Evolutionary conservation across 2,113 vertebrate species (phyloP).

Genomic region (Chloropsis hardwickii): DNA sequence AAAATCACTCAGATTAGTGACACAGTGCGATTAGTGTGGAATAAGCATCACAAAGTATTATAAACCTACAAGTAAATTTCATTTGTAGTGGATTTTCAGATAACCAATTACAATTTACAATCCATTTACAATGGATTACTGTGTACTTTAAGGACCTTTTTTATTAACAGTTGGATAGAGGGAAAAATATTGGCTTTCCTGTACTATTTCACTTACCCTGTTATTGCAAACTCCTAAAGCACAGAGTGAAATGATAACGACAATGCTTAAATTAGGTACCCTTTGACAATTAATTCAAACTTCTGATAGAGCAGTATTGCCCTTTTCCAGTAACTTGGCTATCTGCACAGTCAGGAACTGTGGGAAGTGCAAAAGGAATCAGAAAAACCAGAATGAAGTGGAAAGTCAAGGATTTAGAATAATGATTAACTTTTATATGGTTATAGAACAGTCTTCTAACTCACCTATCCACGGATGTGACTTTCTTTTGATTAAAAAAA

Average conservation of each 20-base stretch:
- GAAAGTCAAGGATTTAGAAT: neutral
- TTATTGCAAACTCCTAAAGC: neutral
- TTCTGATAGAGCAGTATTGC: neutral
- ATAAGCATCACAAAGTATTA: conserved; percentile 6
- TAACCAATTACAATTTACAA: neutral
- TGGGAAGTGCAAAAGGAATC: neutral
- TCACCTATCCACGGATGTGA: neutral
- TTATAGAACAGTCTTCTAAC: neutral
- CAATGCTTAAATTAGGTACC: neutral
- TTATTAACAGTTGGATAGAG: neutral
- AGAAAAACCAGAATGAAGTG: neutral
- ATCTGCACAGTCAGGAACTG: neutral
- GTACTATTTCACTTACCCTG: neutral
- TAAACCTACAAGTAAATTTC: neutral
- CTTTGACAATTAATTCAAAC: neutral
- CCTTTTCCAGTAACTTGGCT: neutral
- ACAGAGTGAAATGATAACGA: neutral
- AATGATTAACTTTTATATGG: neutral
- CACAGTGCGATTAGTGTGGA: neutral
- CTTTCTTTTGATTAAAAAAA: neutral
- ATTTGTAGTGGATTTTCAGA: conserved; percentile 24
- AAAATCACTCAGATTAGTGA: conserved; percentile 11
- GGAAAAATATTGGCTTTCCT: neutral
- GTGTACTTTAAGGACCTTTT: neutral
- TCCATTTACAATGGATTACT: conserved; percentile 15